phyloP scores from a whole-genome alignment of 92 coral and sea anemone species.

The Siderastrea siderea region DNA sequence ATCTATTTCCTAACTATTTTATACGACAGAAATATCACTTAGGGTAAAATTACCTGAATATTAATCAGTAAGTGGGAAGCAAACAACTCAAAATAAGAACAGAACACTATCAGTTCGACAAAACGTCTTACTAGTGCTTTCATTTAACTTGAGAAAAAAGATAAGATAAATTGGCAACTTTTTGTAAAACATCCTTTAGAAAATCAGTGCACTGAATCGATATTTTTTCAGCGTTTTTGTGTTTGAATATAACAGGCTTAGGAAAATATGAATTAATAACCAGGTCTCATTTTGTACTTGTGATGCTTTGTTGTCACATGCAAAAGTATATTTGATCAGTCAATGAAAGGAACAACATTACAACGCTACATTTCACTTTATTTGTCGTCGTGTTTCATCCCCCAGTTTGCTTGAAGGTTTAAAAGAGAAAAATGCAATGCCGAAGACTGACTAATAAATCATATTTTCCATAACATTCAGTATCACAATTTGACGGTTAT shows the following conservation, averaged over 20 bases:
- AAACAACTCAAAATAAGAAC: background rate
- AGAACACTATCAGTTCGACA: background rate
- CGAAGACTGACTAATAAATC: background rate
- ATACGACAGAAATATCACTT: no score
- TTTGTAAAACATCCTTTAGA: background rate
- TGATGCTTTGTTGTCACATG: background rate
- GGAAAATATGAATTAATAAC: background rate
- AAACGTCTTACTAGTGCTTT: background rate
- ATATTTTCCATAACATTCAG: conserved; percentile 19
- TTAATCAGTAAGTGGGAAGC: background rate
- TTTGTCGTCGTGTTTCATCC: background rate
- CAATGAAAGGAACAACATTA: background rate
- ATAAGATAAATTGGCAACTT: background rate
- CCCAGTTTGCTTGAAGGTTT: background rate
- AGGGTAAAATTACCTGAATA: background rate
- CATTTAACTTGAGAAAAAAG: background rate
- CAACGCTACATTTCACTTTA: background rate
- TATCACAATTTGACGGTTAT: background rate
- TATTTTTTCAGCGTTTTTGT: background rate
- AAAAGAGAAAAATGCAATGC: background rate
- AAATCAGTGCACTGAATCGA: background rate
- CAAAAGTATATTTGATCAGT: background rate
- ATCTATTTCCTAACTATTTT: no score
- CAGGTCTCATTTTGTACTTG: background rate
- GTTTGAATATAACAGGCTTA: background rate